phyloP scores from a whole-genome alignment of 2,113 vertebrate genomes.

The Osmerus eperlanus region DNA sequence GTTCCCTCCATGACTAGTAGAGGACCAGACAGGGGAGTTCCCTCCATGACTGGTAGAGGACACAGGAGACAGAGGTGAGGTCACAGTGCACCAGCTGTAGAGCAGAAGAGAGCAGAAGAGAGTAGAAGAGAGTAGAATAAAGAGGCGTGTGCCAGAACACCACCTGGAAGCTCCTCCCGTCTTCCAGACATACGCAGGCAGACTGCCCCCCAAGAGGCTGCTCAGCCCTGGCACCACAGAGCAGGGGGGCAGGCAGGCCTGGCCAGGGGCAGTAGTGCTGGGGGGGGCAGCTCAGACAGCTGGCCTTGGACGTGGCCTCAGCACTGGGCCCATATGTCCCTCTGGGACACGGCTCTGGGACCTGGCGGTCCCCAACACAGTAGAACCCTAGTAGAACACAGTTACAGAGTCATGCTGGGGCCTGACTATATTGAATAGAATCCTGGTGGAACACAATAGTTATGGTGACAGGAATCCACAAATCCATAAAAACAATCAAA shows the following conservation, averaged over 20 bases:
- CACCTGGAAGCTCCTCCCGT: constrained; percentile 84
- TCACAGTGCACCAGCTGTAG: no score
- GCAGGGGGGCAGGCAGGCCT: constrained; percentile 66
- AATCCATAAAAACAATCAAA: no score
- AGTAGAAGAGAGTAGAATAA: not conserved
- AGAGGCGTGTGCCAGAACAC: not conserved
- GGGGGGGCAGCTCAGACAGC: constrained; percentile 76
- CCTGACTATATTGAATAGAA: no score
- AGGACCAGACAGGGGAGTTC: no score
- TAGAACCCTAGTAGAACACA: constrained; percentile 69
- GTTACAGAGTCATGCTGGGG: not conserved
- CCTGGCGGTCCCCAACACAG: constrained; percentile 61
- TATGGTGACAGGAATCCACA: no score
- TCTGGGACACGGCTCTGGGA: constrained; percentile 72
- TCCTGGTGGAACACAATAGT: no score
- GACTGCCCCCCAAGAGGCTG: constrained; percentile 78
- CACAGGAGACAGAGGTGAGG: no score
- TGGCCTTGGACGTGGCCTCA: constrained; percentile 26
- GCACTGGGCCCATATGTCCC: constrained; percentile 74
- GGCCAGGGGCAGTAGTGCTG: constrained; percentile 76
- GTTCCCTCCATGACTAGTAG: no score
- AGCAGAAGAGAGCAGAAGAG: not conserved
- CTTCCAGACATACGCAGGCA: constrained; percentile 70
- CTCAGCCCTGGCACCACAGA: constrained; percentile 76
- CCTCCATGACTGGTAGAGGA: no score